These are phyloP conservation scores for Tautogolabrus adspersus DNA, from an alignment of 2,113 vertebrate species.

Conservation along the genomic window DNA sequence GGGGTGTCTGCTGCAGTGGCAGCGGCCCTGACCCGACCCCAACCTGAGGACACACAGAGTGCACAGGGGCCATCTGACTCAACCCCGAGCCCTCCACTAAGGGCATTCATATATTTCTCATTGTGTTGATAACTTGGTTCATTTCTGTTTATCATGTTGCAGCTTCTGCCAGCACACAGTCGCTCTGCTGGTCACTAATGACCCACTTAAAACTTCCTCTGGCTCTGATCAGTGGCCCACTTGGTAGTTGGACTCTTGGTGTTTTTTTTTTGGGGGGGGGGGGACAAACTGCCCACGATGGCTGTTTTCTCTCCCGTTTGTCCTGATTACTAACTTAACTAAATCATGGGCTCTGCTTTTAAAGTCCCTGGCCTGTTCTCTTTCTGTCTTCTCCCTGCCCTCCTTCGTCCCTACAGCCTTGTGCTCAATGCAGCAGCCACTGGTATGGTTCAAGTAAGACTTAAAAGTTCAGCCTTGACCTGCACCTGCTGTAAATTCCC, in stretches of 20 bases:
- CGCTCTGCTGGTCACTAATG: conserved; percentile 23
- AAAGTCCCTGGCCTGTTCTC: conserved; percentile 5
- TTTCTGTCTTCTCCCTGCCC: conserved; percentile 63
- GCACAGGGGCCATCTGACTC: conserved; percentile 85
- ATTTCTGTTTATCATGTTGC: not conserved
- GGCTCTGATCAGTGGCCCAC: conserved; percentile 33
- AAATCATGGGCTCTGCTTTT: conserved; percentile 39
- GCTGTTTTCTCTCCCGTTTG: not conserved
- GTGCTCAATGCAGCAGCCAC: conserved; percentile 79
- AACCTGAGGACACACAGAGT: conserved; percentile 74
- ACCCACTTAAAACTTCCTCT: conserved; percentile 30
- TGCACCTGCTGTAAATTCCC: conserved; percentile 89
- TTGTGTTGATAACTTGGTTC: not conserved
- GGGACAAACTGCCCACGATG: not conserved
- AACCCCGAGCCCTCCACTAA: not conserved
- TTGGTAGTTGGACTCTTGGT: conserved; percentile 3
- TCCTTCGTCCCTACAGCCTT: conserved; percentile 86
- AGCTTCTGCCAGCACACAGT: not conserved
- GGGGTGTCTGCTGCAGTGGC: conserved; percentile 73
- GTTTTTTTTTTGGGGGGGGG: not conserved
- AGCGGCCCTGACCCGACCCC: conserved; percentile 50
- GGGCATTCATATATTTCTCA: no score
- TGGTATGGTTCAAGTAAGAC: conserved; percentile 75
- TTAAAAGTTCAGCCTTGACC: conserved; percentile 89
- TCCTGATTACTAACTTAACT: conserved; percentile 27